phyloP scores from a whole-genome alignment of 1,140 invertebrate species.

The Drosophila parabipectinata region DNA sequence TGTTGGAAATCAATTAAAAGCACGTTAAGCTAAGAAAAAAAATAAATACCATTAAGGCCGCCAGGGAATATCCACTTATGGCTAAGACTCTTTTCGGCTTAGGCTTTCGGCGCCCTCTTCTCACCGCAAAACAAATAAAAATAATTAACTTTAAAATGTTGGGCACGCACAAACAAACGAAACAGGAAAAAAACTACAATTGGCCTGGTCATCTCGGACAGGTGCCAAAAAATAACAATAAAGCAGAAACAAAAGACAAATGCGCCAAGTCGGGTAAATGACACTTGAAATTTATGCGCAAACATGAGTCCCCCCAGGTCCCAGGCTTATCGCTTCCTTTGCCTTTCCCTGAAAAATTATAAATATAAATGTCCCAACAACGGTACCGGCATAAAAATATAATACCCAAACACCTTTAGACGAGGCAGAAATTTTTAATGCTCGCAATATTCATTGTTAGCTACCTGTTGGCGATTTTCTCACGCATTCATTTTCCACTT shows the following conservation, averaged over 20 bases:
- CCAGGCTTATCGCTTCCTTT: conserved; percentile 56
- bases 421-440: conserved; percentile 60
- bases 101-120: conserved; percentile 23
- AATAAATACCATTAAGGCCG: conserved; percentile 39
- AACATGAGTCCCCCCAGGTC: conserved; percentile 53
- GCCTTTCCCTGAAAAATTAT: conserved; percentile 31
- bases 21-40: conserved; percentile 45
- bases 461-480: conserved; percentile 62
- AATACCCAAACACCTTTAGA: conserved; percentile 50
- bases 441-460: conserved; percentile 51
- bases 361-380: conserved; percentile 38
- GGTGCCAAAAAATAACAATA: conserved; percentile 69
- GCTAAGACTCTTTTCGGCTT: conserved; percentile 70
- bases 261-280: conserved; percentile 74
- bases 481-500: conserved; percentile 81
- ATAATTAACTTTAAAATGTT: conserved; percentile 79
- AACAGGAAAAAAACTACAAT: conserved; percentile 49
- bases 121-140: conserved; percentile 49
- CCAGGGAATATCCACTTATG: conserved; percentile 23
- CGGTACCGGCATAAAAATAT: conserved; percentile 74
- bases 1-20: conserved; percentile 59
- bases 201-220: conserved; percentile 72
- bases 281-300: conserved; percentile 82
- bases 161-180: conserved; percentile 55
- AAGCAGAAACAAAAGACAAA: conserved; percentile 49